Evolutionary conservation across 1,140 invertebrate genomes (phyloP).

Genomic region (Ostrea edulis): DNA sequence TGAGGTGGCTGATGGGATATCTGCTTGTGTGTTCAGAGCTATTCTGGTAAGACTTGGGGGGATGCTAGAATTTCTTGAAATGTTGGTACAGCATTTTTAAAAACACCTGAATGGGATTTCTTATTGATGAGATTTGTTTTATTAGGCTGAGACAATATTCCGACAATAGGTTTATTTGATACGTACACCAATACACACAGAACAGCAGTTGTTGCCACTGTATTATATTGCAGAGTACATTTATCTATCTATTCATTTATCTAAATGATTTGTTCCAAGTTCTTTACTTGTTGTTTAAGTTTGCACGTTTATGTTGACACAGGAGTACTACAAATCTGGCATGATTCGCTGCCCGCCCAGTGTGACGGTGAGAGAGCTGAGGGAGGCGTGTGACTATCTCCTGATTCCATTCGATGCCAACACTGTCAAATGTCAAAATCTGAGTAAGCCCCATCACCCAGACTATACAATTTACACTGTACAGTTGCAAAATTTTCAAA

Average conservation of each 20-base stretch:
- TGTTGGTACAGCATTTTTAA: background rate
- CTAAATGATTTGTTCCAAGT: no score
- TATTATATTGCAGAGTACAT: background rate
- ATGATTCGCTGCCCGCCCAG: constrained; percentile 91
- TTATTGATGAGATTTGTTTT: background rate
- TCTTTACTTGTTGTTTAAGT: no score
- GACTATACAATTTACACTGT: background rate
- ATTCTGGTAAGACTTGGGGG: constrained; percentile 85
- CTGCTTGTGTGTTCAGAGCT: constrained; percentile 95
- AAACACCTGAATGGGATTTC: background rate
- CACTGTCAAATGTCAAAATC: constrained; percentile 96
- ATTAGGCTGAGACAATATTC: background rate
- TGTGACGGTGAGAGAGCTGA: constrained; percentile 93
- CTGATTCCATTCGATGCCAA: constrained; percentile 98
- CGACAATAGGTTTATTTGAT: no score
- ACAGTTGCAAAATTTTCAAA: no score
- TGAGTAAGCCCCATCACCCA: constrained; percentile 84
- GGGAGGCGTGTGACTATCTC: constrained; percentile 99
- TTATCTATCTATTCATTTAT: background rate
- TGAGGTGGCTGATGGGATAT: constrained; percentile 98
- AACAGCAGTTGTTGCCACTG: background rate
- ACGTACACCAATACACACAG: no score
- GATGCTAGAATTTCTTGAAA: background rate
- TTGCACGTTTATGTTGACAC: constrained; percentile 41
- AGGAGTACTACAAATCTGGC: constrained; percentile 96